These are phyloP conservation scores for Heliconius eleuchia DNA, from an alignment of 1,140 invertebrate genomes.

Conservation along the genomic window DNA sequence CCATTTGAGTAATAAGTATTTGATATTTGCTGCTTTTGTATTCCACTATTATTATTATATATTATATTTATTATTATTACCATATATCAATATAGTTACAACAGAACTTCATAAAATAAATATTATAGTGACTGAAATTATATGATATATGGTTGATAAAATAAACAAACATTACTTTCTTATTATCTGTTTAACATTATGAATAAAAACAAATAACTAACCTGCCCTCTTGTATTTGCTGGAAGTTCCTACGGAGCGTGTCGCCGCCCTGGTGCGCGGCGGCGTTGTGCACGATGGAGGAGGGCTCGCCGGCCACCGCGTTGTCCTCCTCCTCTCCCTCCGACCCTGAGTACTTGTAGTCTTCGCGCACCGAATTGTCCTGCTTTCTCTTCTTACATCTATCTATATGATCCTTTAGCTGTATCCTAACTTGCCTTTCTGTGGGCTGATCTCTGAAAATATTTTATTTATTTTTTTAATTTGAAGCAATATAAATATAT, in stretches of 20 bases:
- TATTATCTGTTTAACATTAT: not conserved
- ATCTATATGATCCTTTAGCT: conserved; percentile 99
- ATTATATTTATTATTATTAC: no score
- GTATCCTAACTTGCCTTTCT: conserved; percentile 98
- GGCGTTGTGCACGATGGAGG: conserved; percentile 92
- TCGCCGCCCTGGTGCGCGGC: conserved; percentile 88
- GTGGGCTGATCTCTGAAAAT: conserved; percentile 93
- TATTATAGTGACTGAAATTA: no score
- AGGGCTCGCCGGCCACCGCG: conserved; percentile 92
- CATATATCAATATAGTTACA: no score
- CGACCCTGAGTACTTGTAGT: conserved; percentile 92
- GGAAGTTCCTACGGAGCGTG: conserved; percentile 96
- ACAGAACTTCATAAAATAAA: no score
- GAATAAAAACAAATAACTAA: conserved; percentile 42
- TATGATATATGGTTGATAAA: no score
- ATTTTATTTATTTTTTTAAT: not conserved
- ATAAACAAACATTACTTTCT: no score
- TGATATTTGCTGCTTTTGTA: no score
- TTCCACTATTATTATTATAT: no score
- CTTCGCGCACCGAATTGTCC: conserved; percentile 90
- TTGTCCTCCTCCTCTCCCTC: conserved; percentile 95
- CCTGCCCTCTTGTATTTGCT: conserved; percentile 96
- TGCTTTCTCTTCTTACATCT: conserved; percentile 97
- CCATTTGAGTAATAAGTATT: no score
- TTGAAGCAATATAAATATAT: not conserved